Percentiles rank a stretch among this genome's conserved stretches.
Evolutionary conservation across 1,140 invertebrate genomes (phyloP).

Genomic region (Neocloeon triangulifer): DNA sequence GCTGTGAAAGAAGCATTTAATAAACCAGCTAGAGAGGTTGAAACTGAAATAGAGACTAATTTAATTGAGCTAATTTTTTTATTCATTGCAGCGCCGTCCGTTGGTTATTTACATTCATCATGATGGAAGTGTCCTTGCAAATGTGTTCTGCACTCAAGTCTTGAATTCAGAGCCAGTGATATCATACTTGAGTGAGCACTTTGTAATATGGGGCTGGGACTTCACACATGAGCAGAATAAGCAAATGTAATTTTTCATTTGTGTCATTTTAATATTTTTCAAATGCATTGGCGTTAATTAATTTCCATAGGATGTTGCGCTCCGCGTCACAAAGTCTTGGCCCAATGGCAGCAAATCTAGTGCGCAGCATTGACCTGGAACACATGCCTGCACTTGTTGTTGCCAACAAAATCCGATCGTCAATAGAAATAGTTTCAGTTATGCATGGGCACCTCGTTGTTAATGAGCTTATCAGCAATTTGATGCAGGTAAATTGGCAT

Average conservation of each 20-base stretch:
- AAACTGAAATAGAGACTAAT: slow-evolving; percentile 1
- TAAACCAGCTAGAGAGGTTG: slow-evolving; percentile 67
- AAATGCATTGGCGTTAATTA: not conserved
- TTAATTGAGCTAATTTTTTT: slow-evolving; percentile 6
- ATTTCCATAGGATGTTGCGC: slow-evolving; percentile 31
- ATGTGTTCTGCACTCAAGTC: slow-evolving; percentile 89
- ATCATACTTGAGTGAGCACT: slow-evolving; percentile 65
- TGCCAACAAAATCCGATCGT: slow-evolving; percentile 65
- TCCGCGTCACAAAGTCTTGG: slow-evolving; percentile 44
- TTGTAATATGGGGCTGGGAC: slow-evolving; percentile 90
- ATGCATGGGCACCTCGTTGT: slow-evolving; percentile 37
- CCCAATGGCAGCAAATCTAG: slow-evolving; percentile 37
- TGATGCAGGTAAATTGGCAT: slow-evolving; percentile 1
- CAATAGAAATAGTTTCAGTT: slow-evolving; percentile 70
- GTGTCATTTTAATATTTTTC: slow-evolving; percentile 9
- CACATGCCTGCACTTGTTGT: slow-evolving; percentile 68
- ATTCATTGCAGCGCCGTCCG: slow-evolving; percentile 56
- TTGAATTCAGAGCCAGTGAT: slow-evolving; percentile 75
- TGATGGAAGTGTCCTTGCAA: slow-evolving; percentile 75
- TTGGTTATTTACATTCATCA: slow-evolving; percentile 87
- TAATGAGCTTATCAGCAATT: slow-evolving; percentile 4
- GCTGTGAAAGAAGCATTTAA: slow-evolving; percentile 69
- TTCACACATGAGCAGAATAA: slow-evolving; percentile 68
- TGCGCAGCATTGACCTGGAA: slow-evolving; percentile 63
- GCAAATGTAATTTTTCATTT: slow-evolving; percentile 51